Percentiles rank a stretch among this genome's conserved stretches.
phyloP scores from a whole-genome alignment of 2,113 vertebrate species.

The Rhadina sibilatrix region DNA sequence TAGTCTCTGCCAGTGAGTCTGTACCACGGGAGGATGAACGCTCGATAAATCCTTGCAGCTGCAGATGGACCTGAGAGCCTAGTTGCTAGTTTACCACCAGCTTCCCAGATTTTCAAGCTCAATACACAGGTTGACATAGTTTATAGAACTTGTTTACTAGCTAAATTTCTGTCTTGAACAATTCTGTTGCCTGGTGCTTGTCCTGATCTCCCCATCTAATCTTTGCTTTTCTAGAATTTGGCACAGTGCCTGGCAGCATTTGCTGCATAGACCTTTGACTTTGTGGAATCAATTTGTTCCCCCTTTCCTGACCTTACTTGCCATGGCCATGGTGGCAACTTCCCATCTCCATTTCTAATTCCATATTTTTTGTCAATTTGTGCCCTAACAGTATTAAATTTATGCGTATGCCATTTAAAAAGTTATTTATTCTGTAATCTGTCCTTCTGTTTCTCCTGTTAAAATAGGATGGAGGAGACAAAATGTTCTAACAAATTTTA shows the following conservation, averaged over 20 bases:
- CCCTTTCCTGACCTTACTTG: neutral
- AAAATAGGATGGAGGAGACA: neutral
- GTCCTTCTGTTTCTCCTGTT: neutral
- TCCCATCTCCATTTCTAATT: neutral
- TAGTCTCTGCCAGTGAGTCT: neutral
- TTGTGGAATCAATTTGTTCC: constrained; percentile 16
- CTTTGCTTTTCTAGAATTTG: neutral
- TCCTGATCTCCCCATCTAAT: neutral
- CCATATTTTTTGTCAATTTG: neutral
- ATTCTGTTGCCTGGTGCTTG: neutral
- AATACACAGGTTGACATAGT: neutral
- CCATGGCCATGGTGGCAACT: neutral
- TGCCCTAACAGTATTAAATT: neutral
- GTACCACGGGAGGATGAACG: neutral
- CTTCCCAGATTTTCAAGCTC: neutral
- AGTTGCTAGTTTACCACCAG: neutral
- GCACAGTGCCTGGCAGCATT: neutral
- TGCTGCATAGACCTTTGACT: neutral
- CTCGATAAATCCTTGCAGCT: neutral
- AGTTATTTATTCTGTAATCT: constrained; percentile 18
- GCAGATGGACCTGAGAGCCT: neutral
- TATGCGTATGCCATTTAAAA: neutral
- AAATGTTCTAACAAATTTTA: neutral
- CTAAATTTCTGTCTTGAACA: neutral
- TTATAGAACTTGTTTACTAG: neutral